Percentiles rank a stretch among this genome's conserved stretches.
Evolutionary conservation across 2,888 invertebrate genomes (phyloP).

Genomic region (Zaprionus lineosus): DNA sequence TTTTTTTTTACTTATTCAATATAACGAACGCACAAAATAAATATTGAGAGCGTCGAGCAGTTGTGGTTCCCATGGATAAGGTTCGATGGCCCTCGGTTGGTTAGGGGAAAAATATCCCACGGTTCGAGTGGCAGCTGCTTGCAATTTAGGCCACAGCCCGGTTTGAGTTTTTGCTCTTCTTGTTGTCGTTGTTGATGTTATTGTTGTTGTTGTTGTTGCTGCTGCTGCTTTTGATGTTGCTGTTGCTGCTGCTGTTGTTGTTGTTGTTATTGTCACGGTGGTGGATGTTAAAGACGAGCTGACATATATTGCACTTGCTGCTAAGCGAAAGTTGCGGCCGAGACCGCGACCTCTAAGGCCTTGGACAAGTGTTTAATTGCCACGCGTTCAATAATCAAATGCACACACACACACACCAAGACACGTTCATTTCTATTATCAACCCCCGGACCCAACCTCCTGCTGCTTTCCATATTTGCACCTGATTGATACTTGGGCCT

Average conservation of each 20-base stretch:
- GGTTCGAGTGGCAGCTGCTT: constrained; percentile 81
- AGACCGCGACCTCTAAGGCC: constrained; percentile 38
- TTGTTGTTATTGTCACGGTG: constrained; percentile 32
- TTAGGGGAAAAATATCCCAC: constrained; percentile 80
- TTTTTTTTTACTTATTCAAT: constrained; percentile 59
- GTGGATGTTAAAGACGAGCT: constrained; percentile 43
- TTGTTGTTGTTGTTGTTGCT: constrained; percentile 16
- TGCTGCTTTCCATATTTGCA: constrained; percentile 21
- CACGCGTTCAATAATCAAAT: constrained; percentile 59
- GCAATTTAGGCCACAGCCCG: constrained; percentile 79
- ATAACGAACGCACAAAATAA: constrained; percentile 72
- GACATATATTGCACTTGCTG: constrained; percentile 74
- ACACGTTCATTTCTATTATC: neutral
- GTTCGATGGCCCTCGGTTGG: constrained; percentile 66
- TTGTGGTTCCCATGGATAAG: constrained; percentile 81
- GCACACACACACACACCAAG: no score
- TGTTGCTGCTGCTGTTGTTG: constrained; percentile 36
- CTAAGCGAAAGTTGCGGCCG: constrained; percentile 47
- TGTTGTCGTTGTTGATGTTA: constrained; percentile 25
- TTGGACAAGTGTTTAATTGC: constrained; percentile 57
- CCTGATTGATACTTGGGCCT: constrained; percentile 42
- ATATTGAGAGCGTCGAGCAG: constrained; percentile 80
- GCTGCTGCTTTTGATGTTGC: no score
- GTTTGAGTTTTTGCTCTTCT: constrained; percentile 46
- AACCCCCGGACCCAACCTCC: constrained; percentile 9